Evolutionary conservation across 2,113 vertebrate genomes (phyloP).

Genomic region (Danio rerio): GRCz12tu NC_133180.1:47392001-47392500

Average conservation of each 20-base stretch:
- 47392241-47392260: conserved; percentile 14
- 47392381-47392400: neutral
- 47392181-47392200: conserved; percentile 24
- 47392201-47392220: conserved; percentile 2
- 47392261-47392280: conserved; percentile 28
- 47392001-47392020: conserved; percentile 44
- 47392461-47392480: too few species aligned
- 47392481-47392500: too few species aligned
- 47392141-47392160: conserved; percentile 53
- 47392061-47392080: conserved; percentile 50
- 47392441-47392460: neutral
- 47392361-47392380: neutral
- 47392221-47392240: conserved; percentile 33
- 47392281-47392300: neutral
- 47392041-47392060: conserved; percentile 50
- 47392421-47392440: neutral
- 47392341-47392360: neutral
- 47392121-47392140: conserved; percentile 59
- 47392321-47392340: neutral
- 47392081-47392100: conserved; percentile 66
- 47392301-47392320: conserved; percentile 16
- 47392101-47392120: conserved; percentile 63
- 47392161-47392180: conserved; percentile 57
- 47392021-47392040: conserved; percentile 35
- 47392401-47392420: neutral